Conservation (phyloP, 2,888 invertebrate species). For the Blomia tropicalis region DNA sequence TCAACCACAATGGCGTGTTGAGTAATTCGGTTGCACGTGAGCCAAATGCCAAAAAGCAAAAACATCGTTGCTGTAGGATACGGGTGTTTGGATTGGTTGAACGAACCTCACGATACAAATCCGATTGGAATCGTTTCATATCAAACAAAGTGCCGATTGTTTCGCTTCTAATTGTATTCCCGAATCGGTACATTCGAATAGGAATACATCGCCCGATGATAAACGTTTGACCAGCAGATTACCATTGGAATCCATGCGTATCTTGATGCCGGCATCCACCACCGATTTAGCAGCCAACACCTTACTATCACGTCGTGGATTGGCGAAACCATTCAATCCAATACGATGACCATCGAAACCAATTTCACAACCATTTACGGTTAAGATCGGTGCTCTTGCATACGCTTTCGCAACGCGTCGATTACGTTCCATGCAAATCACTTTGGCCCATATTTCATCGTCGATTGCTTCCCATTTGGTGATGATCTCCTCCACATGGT, state of each 20-base stretch:
- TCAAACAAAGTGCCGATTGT: not conserved
- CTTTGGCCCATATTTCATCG: slow-evolving; percentile 13
- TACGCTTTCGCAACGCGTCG: slow-evolving; percentile 14
- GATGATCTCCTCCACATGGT: slow-evolving; percentile 3
- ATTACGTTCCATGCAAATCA: slow-evolving; percentile 9
- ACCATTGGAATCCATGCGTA: slow-evolving; percentile 8
- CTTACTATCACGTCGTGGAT: slow-evolving; percentile 1
- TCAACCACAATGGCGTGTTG: slow-evolving; percentile 7
- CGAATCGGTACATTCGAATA: not conserved
- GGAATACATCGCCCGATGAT: not conserved
- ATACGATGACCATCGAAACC: slow-evolving; percentile 16
- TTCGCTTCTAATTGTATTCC: not conserved
- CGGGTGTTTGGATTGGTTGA: not conserved
- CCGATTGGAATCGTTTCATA: not conserved
- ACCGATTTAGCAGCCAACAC: not conserved
- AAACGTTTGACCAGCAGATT: slow-evolving; percentile 7
- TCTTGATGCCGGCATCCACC: not conserved
- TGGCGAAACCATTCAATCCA: not conserved
- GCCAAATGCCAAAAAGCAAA: not conserved
- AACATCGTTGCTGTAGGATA: not conserved
- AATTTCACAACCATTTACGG: not conserved
- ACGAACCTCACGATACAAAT: not conserved
- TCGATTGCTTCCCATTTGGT: not conserved
- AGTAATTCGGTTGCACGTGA: not conserved
- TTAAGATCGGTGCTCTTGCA: not conserved